Percentiles rank a stretch among this genome's conserved stretches.
These are phyloP conservation scores for Aethina tumida DNA, from an alignment of 1,140 invertebrate species.

Conservation along the genomic window DNA sequence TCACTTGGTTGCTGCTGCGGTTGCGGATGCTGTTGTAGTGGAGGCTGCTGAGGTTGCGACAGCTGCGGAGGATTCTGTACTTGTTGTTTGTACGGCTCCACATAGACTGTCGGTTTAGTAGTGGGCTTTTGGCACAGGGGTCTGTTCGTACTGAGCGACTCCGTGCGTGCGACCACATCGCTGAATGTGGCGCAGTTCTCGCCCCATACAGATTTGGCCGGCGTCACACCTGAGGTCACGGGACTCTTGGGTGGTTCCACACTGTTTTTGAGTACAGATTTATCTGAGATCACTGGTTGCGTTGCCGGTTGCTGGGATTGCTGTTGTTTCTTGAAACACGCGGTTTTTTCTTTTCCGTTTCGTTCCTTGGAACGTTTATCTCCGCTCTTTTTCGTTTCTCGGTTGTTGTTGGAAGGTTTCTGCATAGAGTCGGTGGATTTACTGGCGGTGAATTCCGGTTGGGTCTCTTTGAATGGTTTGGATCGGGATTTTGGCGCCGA, in stretches of 20 bases:
- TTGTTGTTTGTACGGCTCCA: slow-evolving; percentile 32
- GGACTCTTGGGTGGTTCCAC: slow-evolving; percentile 12
- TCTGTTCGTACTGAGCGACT: background rate
- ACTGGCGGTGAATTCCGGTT: too few relatives aligned
- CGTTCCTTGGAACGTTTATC: slow-evolving; percentile 13
- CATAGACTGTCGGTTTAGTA: slow-evolving; percentile 31
- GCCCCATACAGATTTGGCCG: slow-evolving; percentile 35
- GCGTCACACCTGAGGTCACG: slow-evolving; percentile 11
- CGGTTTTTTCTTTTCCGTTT: slow-evolving; percentile 3
- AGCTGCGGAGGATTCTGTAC: background rate
- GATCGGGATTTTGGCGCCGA: slow-evolving; percentile 10
- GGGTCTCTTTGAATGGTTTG: too few relatives aligned
- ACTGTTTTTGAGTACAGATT: too few relatives aligned
- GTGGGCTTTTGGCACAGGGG: slow-evolving; percentile 1
- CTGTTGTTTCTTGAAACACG: slow-evolving; percentile 3
- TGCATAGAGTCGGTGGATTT: too few relatives aligned
- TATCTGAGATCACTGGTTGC: too few relatives aligned
- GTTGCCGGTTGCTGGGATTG: slow-evolving; percentile 1
- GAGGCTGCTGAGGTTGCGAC: slow-evolving; percentile 20
- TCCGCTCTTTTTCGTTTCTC: slow-evolving; percentile 12
- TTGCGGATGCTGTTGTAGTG: slow-evolving; percentile 34
- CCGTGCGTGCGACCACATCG: slow-evolving; percentile 45
- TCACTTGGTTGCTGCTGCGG: slow-evolving; percentile 24
- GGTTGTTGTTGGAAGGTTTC: slow-evolving; percentile 1
- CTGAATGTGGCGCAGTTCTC: slow-evolving; percentile 47